These are phyloP conservation scores for Trachelus tabidus DNA, from an alignment of 2,888 invertebrate genomes.

Conservation along the genomic window DNA sequence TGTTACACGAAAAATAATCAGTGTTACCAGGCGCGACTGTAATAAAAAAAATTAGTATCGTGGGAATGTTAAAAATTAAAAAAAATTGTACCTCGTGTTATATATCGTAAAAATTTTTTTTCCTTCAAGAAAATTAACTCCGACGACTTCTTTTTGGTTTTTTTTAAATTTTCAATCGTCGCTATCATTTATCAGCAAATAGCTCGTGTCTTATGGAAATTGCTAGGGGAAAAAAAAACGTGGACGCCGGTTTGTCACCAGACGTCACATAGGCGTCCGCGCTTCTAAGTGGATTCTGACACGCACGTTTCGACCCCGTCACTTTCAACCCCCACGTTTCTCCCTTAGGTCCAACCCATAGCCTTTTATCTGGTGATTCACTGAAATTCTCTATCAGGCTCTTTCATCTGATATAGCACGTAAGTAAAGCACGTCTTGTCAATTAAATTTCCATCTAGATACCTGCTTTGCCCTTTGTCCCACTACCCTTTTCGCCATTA, in stretches of 20 bases:
- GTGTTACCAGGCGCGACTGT: background rate
- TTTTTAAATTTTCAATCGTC: background rate
- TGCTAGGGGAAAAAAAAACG: background rate
- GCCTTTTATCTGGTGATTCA: conserved; percentile 25
- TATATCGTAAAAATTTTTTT: background rate
- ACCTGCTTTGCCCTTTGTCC: background rate
- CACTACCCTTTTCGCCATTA: background rate
- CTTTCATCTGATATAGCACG: background rate
- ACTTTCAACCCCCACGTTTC: background rate
- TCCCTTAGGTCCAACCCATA: conserved; percentile 1
- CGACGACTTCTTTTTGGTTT: background rate
- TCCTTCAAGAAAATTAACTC: background rate
- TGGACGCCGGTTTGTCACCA: conserved; percentile 1
- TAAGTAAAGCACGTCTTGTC: background rate
- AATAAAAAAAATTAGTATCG: background rate
- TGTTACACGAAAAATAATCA: background rate
- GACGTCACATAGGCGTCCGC: conserved; percentile 1
- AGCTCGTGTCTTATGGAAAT: background rate
- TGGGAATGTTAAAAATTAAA: background rate
- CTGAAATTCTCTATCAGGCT: conserved; percentile 24
- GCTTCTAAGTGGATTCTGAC: conserved; percentile 38
- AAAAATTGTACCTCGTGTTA: background rate
- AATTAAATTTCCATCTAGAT: background rate
- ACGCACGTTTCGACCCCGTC: conserved; percentile 25
- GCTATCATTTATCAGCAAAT: background rate